phyloP scores from a whole-genome alignment of 2,888 invertebrate genomes.

The Polymixis lichenea region DNA sequence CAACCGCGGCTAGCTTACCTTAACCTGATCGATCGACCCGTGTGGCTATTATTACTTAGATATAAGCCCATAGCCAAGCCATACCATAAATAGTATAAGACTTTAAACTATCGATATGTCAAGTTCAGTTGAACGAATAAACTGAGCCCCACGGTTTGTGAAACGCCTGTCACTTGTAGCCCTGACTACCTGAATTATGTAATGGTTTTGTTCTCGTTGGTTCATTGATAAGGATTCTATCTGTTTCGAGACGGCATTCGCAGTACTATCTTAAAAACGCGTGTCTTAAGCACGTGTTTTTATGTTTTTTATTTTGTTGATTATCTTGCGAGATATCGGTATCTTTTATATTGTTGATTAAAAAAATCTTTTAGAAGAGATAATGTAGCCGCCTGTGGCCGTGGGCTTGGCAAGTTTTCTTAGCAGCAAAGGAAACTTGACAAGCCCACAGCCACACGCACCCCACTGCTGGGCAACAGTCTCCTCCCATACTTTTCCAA shows the following conservation, averaged over 20 bases:
- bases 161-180: not conserved
- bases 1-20: too few species aligned
- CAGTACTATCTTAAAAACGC: slow-evolving; percentile 2
- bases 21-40: too few species aligned
- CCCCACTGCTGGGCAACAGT: not conserved
- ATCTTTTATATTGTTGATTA: slow-evolving; percentile 6
- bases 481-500: not conserved
- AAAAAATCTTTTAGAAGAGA: not conserved
- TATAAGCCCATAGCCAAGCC: too few species aligned
- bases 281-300: slow-evolving; percentile 17
- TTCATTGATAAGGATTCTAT: slow-evolving; percentile 4
- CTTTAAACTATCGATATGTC: not conserved
- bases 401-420: not conserved
- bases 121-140: not conserved
- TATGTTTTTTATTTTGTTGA: not conserved
- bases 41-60: too few species aligned
- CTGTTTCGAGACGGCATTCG: not conserved
- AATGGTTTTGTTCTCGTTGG: not conserved
- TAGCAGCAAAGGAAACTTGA: not conserved
- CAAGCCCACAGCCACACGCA: too few species aligned
- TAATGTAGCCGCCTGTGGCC: not conserved
- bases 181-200: slow-evolving; percentile 9
- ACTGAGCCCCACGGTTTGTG: not conserved
- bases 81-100: too few species aligned
- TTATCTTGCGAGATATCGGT: slow-evolving; percentile 8